Base-by-base conservation (phyloP, 2,113 vertebrate species). In the Microtus montanus region DNA sequence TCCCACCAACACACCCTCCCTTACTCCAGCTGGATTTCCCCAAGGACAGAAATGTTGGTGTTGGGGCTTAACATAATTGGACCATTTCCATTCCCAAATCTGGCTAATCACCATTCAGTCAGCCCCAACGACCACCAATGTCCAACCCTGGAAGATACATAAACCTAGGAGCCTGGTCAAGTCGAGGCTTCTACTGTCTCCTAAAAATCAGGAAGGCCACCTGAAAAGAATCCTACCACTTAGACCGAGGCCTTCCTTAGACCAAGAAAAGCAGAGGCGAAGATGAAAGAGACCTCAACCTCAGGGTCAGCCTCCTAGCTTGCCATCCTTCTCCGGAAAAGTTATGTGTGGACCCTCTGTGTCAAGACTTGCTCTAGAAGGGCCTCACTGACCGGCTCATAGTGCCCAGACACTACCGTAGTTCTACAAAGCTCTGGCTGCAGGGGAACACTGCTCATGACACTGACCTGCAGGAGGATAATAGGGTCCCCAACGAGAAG, bases 101-200 rank as follows among this genome's bases (percentile, higher is more conserved):
- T 44, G 79, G 47, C 58, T 61, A 10, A 70, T 77, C 49, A 90
- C 83, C 61, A 24, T 38, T 89, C 0, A 3, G 26, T 7, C 52
- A 71, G 64, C 47, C 33, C 84, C 58, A 47, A 33, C n/a, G 1
- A 5, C 63, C 1, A 0, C 58, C 58, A 3, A 17, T 15, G 17
- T 9, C 49, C 61, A 44, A 91, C 33, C 19, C 28, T 0, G 2
- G 44, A 73, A 54, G 66, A 63, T 3, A 8, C 28, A 47, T 0
- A 54, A 26, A 15, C 35, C 73, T 41, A 20, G 0, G 1, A 61
- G 26, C 26, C 12, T 2, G n/a, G 47, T 30, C 0, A 0, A 35
- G 38, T 17, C 80, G 80, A 70, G 1, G 5, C 20, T 49, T 49
- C 64, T 4, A 6, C 15, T 2, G 30, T 80, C n/a, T 87, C 92